These are phyloP conservation scores for Crenuchus spilurus DNA, from an alignment of 2,797 vertebrate genomes.

Conservation along the genomic window DNA sequence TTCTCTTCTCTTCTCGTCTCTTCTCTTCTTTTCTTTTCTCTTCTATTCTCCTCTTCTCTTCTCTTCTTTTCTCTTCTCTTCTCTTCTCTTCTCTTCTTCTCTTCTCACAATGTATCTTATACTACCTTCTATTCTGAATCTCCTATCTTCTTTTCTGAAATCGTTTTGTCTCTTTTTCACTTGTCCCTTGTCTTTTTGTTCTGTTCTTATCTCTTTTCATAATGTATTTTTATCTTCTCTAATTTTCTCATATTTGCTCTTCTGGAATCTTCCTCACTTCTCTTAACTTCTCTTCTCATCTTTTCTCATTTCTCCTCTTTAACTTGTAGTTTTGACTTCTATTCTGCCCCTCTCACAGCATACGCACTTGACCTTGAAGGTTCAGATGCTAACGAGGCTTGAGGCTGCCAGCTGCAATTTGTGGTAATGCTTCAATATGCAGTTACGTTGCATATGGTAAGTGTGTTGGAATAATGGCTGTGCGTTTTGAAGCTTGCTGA, in stretches of 20 bases:
- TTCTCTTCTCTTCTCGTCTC: neutral
- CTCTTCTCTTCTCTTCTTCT: neutral
- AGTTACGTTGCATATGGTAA: neutral
- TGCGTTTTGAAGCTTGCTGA: neutral
- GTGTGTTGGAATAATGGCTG: conserved; percentile 4
- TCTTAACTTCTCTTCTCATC: neutral
- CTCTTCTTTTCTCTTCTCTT: neutral
- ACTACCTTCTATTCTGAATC: neutral
- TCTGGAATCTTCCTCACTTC: neutral
- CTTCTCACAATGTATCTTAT: neutral
- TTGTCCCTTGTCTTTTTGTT: neutral
- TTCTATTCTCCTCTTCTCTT: too few species aligned
- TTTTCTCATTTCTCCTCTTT: neutral
- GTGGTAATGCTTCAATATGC: neutral
- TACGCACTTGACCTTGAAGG: neutral
- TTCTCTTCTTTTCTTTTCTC: too few species aligned
- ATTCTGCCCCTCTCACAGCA: neutral
- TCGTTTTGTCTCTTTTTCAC: neutral
- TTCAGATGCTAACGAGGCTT: neutral
- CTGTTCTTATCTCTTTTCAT: neutral
- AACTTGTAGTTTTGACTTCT: too few species aligned
- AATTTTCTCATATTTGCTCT: neutral
- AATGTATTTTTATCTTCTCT: too few species aligned
- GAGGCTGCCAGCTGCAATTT: neutral
- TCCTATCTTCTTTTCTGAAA: neutral